Percentiles rank a stretch among this genome's conserved stretches.
phyloP scores from a whole-genome alignment of 1,140 invertebrate species.

The Lepidotrigona ventralis region DNA sequence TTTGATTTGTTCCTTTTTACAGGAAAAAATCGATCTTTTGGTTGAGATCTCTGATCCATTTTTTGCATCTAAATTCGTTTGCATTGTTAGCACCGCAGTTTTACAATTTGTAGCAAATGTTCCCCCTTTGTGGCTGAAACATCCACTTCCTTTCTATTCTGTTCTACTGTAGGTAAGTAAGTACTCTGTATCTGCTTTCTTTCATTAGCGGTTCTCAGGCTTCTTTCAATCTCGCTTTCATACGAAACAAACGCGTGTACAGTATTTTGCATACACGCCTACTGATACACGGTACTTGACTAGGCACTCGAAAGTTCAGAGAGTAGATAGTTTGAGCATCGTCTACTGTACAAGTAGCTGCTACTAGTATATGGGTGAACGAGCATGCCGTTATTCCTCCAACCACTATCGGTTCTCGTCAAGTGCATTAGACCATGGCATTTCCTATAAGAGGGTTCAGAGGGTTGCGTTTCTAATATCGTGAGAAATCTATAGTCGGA shows the following conservation, averaged over 20 bases:
- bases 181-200: background rate
- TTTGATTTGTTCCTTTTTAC: background rate
- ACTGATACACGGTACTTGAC: conserved; percentile 27
- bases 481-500: background rate
- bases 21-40: background rate
- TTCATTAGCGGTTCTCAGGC: background rate
- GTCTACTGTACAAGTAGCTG: conserved; percentile 53
- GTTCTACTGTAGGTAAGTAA: background rate
- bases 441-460: background rate
- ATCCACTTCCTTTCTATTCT: too few relatives aligned
- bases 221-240: conserved; percentile 24
- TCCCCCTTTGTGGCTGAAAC: background rate
- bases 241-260: conserved; percentile 7
- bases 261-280: conserved; percentile 27
- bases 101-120: background rate
- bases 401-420: conserved; percentile 25
- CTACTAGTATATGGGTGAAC: conserved; percentile 12
- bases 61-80: background rate
- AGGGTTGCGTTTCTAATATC: background rate
- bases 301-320: conserved; percentile 46
- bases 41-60: too few relatives aligned
- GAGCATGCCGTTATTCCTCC: conserved; percentile 26
- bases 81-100: too few relatives aligned
- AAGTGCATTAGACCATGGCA: conserved; percentile 31
- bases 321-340: conserved; percentile 55